Base-by-base conservation (phyloP, 2,113 vertebrate species). In the Ornithorhynchus anatinus region DNA sequence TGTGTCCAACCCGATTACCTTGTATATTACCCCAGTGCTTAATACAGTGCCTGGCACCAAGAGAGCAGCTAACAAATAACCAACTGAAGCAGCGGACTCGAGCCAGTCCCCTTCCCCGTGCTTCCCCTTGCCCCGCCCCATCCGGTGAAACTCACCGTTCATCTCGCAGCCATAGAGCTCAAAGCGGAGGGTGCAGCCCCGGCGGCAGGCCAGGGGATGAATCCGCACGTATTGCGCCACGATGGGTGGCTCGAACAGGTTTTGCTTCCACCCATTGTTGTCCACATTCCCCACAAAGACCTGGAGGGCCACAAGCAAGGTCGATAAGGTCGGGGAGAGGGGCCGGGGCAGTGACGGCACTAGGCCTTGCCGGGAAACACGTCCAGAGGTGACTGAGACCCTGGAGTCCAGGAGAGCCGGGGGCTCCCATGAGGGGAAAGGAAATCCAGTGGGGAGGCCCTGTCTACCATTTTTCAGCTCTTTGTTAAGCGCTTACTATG, bases 131-230 rank as follows among this genome's bases (percentile, higher is more conserved):
- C 47, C 25, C 47, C 15, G 16, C 45, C 23, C 23, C 27, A 9
- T 56, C 12, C 25, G 4, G 20, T 23, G 0, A 15, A 63, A 81
- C 90, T 96, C 95, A 99, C 98, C 96, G 0, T 95, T 94, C 72
- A 97, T 83, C 75, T 99, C 96, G 5, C 98, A 99, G 91, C 98
- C 98, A 39, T 97, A 91, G 52, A 99, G 93, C 80, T 99, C 98
- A 39, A 99, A 94, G 72, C 97, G 96, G 77, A 99, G 90, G 0
- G 97, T 99, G 87, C 97, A 99, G 54, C 91, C 94, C 0, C 90
- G 89, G 64, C 92, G 93, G 50, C 96, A 99, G 38, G 89, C 70
- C 65, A 95, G 77, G 0, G 97, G 97, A 64, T 95, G 88, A 77
- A 99, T 91, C n/a, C 97, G 94, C 76, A 99, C 84, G 47, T 93